Evolutionary conservation across 2,113 vertebrate species (phyloP).

Genomic region (Leucopsar rothschildi): DNA sequence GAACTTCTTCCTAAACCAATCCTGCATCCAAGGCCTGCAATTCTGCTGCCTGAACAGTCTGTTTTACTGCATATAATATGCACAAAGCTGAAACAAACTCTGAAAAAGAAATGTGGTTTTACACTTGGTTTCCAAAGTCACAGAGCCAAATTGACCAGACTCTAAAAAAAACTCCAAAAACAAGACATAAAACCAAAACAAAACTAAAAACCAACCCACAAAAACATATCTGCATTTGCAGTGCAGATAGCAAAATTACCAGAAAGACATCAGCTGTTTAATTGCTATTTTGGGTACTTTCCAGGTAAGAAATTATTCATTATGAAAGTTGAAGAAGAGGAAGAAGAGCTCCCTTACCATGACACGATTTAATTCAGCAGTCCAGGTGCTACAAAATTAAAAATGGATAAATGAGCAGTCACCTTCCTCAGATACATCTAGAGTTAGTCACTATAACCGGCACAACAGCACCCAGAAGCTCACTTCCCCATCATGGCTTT

Average conservation of each 20-base stretch:
- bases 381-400: not conserved
- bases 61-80: not conserved
- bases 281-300: not conserved
- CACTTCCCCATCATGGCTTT: not conserved
- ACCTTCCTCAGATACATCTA: not conserved
- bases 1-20: not conserved
- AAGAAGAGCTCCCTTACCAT: not conserved
- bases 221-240: not conserved
- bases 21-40: not conserved
- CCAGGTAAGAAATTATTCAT: not conserved
- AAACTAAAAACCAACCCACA: not conserved
- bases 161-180: not conserved
- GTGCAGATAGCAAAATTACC: not conserved
- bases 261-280: not conserved
- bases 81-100: not conserved
- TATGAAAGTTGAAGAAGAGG: not conserved
- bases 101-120: not conserved
- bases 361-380: not conserved
- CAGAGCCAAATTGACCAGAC: not conserved
- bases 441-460: not conserved
- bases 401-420: not conserved
- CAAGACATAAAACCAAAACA: not conserved
- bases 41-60: not conserved
- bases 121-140: not conserved
- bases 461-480: not conserved